phyloP scores from a whole-genome alignment of 1,140 invertebrate species.

The Latrodectus geometricus region DNA sequence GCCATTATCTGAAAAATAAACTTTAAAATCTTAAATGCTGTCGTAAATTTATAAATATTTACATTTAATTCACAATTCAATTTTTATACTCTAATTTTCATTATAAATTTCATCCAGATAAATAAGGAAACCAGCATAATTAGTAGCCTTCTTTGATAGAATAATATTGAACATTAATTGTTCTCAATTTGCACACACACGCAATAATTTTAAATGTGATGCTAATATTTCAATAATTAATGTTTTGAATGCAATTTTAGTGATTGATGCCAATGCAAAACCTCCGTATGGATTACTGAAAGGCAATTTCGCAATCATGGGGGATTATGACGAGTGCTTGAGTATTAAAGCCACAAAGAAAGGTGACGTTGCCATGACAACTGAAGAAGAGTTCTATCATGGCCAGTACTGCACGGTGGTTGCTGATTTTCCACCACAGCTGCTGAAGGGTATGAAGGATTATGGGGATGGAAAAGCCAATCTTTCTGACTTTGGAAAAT shows the following conservation, averaged over 20 bases:
- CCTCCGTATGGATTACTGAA: slow-evolving; percentile 48
- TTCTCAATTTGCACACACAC: too few relatives aligned
- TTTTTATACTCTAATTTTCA: too few relatives aligned
- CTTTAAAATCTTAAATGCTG: too few relatives aligned
- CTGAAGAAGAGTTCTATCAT: slow-evolving; percentile 21
- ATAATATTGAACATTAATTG: too few relatives aligned
- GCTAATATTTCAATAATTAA: background rate
- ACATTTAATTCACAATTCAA: too few relatives aligned
- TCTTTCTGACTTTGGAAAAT: slow-evolving; percentile 34
- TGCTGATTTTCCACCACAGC: slow-evolving; percentile 48
- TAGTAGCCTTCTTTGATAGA: too few relatives aligned
- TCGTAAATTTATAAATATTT: too few relatives aligned
- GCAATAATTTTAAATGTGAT: too few relatives aligned
- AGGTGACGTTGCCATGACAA: slow-evolving; percentile 9
- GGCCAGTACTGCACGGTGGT: slow-evolving; percentile 61
- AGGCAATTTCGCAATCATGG: slow-evolving; percentile 62
- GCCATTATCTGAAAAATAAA: too few relatives aligned
- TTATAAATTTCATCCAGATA: background rate
- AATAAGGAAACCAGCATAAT: background rate
- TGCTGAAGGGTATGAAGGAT: slow-evolving; percentile 15
- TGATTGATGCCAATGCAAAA: slow-evolving; percentile 50
- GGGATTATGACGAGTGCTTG: slow-evolving; percentile 63
- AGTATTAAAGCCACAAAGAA: slow-evolving; percentile 18
- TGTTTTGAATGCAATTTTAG: background rate
- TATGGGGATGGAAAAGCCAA: slow-evolving; percentile 1